Evolutionary conservation across 2,797 vertebrate species (phyloP).

Genomic region (Microhierax caerulescens): DNA sequence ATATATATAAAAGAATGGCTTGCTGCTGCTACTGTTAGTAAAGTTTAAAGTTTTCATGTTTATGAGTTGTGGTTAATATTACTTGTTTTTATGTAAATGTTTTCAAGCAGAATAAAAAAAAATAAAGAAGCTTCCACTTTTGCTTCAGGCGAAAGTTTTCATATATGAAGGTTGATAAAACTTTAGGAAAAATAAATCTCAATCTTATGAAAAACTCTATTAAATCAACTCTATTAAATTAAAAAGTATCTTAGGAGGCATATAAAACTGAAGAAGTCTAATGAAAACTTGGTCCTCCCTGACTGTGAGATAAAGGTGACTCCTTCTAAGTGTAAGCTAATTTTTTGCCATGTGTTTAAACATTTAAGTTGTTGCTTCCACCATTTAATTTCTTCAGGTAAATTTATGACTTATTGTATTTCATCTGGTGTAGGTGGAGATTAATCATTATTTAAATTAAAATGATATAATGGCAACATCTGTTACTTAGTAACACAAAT

Average conservation of each 20-base stretch:
- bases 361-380: not conserved
- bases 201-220: not conserved
- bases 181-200: not conserved
- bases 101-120: not conserved
- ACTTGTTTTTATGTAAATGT: not conserved
- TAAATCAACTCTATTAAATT: too few species aligned
- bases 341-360: conserved; percentile 4
- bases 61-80: not conserved
- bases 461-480: conserved; percentile 18
- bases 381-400: conserved; percentile 18
- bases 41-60: not conserved
- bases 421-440: conserved; percentile 36
- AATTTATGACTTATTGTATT: conserved; percentile 30
- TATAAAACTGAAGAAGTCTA: not conserved
- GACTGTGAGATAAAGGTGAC: not conserved
- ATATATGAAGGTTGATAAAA: not conserved
- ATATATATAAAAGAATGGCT: not conserved
- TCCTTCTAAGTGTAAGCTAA: not conserved
- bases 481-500: conserved; percentile 70
- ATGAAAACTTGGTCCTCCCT: not conserved
- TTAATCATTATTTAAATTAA: conserved; percentile 54
- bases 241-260: not conserved
- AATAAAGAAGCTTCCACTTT: not conserved
- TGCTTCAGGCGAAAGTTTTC: not conserved
- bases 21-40: not conserved